These are phyloP conservation scores for Augochlorella aurata DNA, from an alignment of 2,888 invertebrate species.

Conservation along the genomic window DNA sequence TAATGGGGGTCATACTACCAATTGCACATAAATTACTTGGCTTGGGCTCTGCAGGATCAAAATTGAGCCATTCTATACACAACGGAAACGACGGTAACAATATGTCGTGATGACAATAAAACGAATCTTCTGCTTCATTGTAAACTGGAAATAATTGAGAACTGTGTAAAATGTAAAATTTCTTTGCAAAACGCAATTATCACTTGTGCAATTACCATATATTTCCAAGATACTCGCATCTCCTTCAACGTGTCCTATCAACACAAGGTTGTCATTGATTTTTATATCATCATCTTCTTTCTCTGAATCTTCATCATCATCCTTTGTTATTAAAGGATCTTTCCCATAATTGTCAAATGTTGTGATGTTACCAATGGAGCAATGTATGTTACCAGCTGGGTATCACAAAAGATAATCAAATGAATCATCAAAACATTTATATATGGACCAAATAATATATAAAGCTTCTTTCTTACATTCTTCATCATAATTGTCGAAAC, in stretches of 20 bases:
- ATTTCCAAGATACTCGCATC: constrained; percentile 94
- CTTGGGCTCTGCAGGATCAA: constrained; percentile 89
- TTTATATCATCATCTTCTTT: constrained; percentile 95
- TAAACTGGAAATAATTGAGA: constrained; percentile 86
- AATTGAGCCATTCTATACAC: constrained; percentile 96
- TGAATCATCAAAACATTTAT: constrained; percentile 56
- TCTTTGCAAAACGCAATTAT: not conserved
- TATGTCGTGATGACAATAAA: constrained; percentile 97
- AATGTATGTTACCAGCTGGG: constrained; percentile 72
- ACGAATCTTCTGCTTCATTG: constrained; percentile 93
- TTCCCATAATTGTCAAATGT: constrained; percentile 70
- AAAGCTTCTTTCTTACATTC: constrained; percentile 83
- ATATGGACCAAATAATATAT: constrained; percentile 1
- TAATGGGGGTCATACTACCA: constrained; percentile 95
- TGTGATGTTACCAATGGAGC: constrained; percentile 75
- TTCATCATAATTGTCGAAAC: constrained; percentile 89
- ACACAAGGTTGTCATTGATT: constrained; percentile 93
- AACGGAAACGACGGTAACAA: constrained; percentile 94
- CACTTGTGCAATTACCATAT: constrained; percentile 84
- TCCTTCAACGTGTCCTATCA: constrained; percentile 93
- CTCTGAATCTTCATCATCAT: constrained; percentile 85
- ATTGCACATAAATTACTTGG: constrained; percentile 94
- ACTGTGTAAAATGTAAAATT: not conserved
- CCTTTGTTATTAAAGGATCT: constrained; percentile 73
- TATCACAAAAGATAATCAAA: constrained; percentile 77